Evolutionary conservation across 2,797 vertebrate genomes (phyloP).

Genomic region (Carapus acus): DNA sequence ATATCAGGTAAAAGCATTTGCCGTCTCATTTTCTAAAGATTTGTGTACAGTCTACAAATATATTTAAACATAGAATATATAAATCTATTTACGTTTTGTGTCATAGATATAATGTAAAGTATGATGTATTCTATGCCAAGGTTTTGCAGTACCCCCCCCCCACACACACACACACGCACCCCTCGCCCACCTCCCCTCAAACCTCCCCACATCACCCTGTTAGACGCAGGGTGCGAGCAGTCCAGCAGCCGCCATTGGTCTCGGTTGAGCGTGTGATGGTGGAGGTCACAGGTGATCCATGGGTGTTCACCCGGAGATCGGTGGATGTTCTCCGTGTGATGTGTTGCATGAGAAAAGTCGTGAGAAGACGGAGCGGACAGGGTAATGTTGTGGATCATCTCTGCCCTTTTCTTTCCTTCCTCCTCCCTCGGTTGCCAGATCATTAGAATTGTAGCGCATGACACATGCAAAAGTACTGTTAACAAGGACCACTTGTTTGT

Average conservation of each 20-base stretch:
- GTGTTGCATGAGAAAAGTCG: slow-evolving; percentile 64
- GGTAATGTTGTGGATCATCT: slow-evolving; percentile 64
- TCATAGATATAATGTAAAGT: slow-evolving; percentile 75
- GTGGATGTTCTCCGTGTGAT: slow-evolving; percentile 45
- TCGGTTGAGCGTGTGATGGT: slow-evolving; percentile 45
- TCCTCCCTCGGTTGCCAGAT: slow-evolving; percentile 54
- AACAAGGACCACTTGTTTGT: slow-evolving; percentile 38
- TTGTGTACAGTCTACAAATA: slow-evolving; percentile 74
- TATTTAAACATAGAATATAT: slow-evolving; percentile 77
- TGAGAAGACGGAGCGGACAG: slow-evolving; percentile 63
- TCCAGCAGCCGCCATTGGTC: slow-evolving; percentile 38
- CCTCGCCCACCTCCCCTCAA: too few species aligned
- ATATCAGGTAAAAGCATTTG: slow-evolving; percentile 74
- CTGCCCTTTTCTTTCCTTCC: slow-evolving; percentile 27
- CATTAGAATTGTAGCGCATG: slow-evolving; percentile 67
- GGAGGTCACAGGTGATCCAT: slow-evolving; percentile 38
- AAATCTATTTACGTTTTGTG: slow-evolving; percentile 77
- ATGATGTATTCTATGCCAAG: slow-evolving; percentile 74
- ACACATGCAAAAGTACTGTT: slow-evolving; percentile 60
- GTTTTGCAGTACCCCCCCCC: slow-evolving; percentile 66
- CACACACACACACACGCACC: too few species aligned
- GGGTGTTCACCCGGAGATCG: slow-evolving; percentile 43
- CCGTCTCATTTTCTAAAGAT: slow-evolving; percentile 72
- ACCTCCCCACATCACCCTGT: slow-evolving; percentile 66
- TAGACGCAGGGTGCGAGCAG: slow-evolving; percentile 57